Evolutionary conservation across 2,797 vertebrate species (phyloP), one percentile per base, ranked within the genome.

Genomic region (Pantherophis alleghaniensis): DNA sequence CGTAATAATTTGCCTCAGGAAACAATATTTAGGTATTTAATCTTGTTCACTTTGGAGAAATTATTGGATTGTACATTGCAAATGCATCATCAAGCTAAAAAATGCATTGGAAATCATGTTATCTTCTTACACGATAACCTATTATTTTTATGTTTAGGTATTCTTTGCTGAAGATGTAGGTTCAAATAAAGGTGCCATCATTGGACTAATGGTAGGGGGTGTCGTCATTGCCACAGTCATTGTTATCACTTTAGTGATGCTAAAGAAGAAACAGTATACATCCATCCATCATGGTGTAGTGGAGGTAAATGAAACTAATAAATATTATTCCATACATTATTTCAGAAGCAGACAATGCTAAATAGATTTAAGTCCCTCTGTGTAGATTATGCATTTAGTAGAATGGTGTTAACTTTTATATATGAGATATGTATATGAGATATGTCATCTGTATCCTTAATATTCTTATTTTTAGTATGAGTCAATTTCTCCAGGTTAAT

Each of bases 201-300:
- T 99, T 90, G 99, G 99, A 92, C 98, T 99, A 91, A 99, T 99
- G 99, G 99, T 99, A 92, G 99, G 99, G 60, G 99, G 99, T 22
- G 98, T 99, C 93, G 99, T 99, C 98, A 99, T 99, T 98, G 99
- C 99, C 92, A 99, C 99, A 1, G 98, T 99, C 97, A 99, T 99
- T 7, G 99, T 99, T 96, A 99, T 99, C 96, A 99, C 99, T 93
- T 97, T 99, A 97, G 98, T 99, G 97, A 99, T 99, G 99, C 98
- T 99, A 97, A 99, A 99, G 98, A 99, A 99, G 98, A 99, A 99
- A 94, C 99, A 99, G 93, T 99, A 99, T 94, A 99, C 99, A 2
- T 99, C 99, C 61, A 99, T 99, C 97, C 99, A 99, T 96, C 99
- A 99, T 20, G 99, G 99, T 10, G 99, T 99, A 86, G 98, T 99